phyloP scores from a whole-genome alignment of 2,113 vertebrate species.

The Conger conger region DNA sequence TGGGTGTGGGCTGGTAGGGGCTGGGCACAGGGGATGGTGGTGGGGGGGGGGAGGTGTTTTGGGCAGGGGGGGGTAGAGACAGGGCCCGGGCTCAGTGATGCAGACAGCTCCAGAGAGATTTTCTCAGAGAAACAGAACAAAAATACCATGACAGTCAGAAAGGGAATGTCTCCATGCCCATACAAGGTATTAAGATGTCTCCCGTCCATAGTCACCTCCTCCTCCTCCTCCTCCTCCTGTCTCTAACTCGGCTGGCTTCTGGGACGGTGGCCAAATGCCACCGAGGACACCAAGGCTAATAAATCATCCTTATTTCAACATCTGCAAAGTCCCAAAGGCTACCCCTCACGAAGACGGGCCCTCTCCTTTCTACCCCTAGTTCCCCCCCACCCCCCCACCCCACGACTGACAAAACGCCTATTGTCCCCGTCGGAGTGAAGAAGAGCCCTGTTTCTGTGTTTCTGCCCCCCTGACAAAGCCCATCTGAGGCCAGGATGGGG shows the following conservation, averaged over 20 bases:
- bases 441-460: conserved; percentile 87
- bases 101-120: conserved; percentile 71
- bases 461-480: conserved; percentile 84
- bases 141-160: conserved; percentile 71
- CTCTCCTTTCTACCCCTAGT: conserved; percentile 64
- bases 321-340: conserved; percentile 82
- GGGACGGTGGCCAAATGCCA: conserved; percentile 92
- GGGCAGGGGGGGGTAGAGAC: conserved; percentile 47
- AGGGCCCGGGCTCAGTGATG: conserved; percentile 57
- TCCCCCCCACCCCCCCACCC: too few relatives aligned
- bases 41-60: too few relatives aligned
- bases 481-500: conserved; percentile 85
- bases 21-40: conserved; percentile 39
- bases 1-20: conserved; percentile 39
- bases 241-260: conserved; percentile 72
- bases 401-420: conserved; percentile 88
- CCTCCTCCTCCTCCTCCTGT: conserved; percentile 55
- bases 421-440: conserved; percentile 87
- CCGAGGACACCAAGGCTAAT: conserved; percentile 83
- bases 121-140: conserved; percentile 64
- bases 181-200: conserved; percentile 78
- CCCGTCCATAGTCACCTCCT: conserved; percentile 63
- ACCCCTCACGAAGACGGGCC: conserved; percentile 77
- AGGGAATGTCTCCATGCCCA: conserved; percentile 71
- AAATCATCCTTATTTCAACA: conserved; percentile 90